These are phyloP conservation scores for Zootermopsis nevadensis DNA, from an alignment of 2,888 invertebrate species.

Conservation along the genomic window DNA sequence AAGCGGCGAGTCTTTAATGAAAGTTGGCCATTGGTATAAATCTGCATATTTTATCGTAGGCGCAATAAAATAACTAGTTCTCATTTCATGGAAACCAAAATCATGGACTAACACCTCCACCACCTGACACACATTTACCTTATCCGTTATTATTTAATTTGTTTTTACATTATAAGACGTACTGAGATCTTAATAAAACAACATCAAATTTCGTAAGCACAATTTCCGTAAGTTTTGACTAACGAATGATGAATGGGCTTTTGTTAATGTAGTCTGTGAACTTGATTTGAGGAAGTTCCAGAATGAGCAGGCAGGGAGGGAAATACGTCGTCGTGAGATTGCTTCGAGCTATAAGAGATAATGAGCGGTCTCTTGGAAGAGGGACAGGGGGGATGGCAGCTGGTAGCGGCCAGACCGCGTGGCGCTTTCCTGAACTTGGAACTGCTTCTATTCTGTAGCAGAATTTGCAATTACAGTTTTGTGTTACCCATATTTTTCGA, in stretches of 20 bases:
- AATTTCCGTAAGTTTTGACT: background rate
- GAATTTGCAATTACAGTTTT: too few species aligned
- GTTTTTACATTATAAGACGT: background rate
- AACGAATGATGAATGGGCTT: background rate
- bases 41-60: background rate
- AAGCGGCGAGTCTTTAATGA: background rate
- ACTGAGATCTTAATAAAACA: background rate
- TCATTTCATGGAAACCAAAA: background rate
- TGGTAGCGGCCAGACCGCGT: slow-evolving; percentile 22
- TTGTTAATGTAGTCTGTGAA: slow-evolving; percentile 8
- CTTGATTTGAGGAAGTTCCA: too few species aligned
- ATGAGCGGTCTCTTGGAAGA: background rate
- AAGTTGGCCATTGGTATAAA: background rate
- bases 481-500: too few species aligned
- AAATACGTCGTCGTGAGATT: background rate
- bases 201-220: background rate
- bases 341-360: background rate
- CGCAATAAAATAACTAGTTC: background rate
- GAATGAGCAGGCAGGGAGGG: background rate
- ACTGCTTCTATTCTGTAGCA: too few species aligned
- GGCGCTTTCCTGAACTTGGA: background rate
- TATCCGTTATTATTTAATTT: background rate
- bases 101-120: background rate
- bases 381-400: background rate
- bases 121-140: background rate